Base-by-base conservation (phyloP, 2,888 invertebrate species). In the Pristionchus maxplancki region DNA sequence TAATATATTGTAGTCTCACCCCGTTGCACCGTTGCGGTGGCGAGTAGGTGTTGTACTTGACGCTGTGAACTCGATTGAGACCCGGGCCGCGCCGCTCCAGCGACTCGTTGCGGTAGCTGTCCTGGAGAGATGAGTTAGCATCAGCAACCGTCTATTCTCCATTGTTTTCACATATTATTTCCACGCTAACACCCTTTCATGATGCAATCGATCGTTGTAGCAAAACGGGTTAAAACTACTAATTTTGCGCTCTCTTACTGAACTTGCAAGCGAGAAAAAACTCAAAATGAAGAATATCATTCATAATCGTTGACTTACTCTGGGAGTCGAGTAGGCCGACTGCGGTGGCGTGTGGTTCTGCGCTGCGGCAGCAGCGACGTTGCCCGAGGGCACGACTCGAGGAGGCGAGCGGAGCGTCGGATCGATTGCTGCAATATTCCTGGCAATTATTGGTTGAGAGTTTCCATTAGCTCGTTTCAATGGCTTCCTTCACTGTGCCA, bases 41-140 rank as follows among this genome's bases (percentile, higher is more conserved):
- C 48, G 86, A 34, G 50, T 50, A 87, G 50, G 48, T 87, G 24
- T 50, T 31, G 71, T 71, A 87, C 50, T 87, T 87, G 15, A 87
- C 34, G 11, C 48, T 48, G 58, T 71, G 86, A 13, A 50, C 71
- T 20, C 86, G 37, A 15, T 67, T 67, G 4, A 87, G 71, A 1
- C 86, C 86, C 31, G 86, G 86, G 24, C 86, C 86, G 11, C 50
- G 78, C 13, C 78, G 5, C 71, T 34, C 67, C 31, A 87, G 34
- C 0, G 86, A 31, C 71, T 67, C 71, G 71, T 87, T 87, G 62
- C 86, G 86, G 86, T 87, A 87, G 86, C 48, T 58, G 13, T 87
- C 86, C 71, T 85, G 48, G n/a, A 40, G 3, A n/a, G n/a, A 82
- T 50, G 17, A 3, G 9, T 40, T 58, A 58, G 20, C 58, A 13